phyloP scores from a whole-genome alignment of 1,140 invertebrate genomes.

The Drosophila rhopaloa region DNA sequence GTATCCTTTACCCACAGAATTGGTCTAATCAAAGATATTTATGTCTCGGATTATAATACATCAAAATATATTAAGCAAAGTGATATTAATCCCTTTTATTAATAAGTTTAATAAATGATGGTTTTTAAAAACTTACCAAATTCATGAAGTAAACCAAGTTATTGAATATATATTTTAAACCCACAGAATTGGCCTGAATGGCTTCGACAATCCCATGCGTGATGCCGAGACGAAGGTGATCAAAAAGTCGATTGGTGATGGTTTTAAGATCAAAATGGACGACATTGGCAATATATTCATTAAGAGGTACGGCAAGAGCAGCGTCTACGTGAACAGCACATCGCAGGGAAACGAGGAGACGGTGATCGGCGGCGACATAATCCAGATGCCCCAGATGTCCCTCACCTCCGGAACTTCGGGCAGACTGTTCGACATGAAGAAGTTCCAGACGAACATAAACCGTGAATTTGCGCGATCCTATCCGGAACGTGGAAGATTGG shows the following conservation, averaged over 20 bases:
- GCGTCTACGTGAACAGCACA: conserved; percentile 94
- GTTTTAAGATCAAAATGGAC: conserved; percentile 98
- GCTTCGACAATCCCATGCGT: conserved; percentile 97
- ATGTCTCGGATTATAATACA: no score
- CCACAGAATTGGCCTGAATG: conserved; percentile 93
- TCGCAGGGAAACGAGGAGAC: conserved; percentile 92
- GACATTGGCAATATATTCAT: conserved; percentile 97
- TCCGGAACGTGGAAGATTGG: conserved; percentile 93
- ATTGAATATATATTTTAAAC: neutral
- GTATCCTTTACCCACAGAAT: no score
- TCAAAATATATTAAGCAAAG: no score
- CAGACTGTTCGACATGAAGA: conserved; percentile 98
- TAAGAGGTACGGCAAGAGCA: conserved; percentile 95
- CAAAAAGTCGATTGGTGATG: conserved; percentile 95
- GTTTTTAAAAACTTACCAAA: no score
- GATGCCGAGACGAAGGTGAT: conserved; percentile 96
- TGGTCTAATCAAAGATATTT: no score
- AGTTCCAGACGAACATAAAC: conserved; percentile 96
- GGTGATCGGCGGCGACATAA: conserved; percentile 93
- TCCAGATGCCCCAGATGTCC: conserved; percentile 93
- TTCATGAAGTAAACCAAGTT: neutral
- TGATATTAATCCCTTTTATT: no score
- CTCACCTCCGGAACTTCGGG: conserved; percentile 95
- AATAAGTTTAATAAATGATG: no score
- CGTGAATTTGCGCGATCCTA: conserved; percentile 94